Conservation (phyloP, 1,140 invertebrate species). For the Camponotus vicinus region DNA sequence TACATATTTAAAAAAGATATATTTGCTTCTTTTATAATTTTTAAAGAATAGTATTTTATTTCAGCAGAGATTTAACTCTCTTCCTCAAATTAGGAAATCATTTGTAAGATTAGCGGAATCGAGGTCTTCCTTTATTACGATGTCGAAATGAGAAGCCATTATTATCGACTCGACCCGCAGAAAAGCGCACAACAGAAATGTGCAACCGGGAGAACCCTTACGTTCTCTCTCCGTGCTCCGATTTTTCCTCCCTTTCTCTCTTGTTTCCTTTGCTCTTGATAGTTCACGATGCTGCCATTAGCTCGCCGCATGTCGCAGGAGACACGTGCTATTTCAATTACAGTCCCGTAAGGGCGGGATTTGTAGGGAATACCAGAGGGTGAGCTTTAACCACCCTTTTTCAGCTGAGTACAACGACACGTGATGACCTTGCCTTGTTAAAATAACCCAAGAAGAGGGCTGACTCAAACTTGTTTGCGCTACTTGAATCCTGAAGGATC, state of each 20-base stretch:
- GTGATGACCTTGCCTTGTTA: slow-evolving; percentile 37
- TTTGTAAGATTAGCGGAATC: background rate
- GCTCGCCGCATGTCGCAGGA: slow-evolving; percentile 67
- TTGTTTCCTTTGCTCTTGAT: slow-evolving; percentile 65
- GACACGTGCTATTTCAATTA: slow-evolving; percentile 79
- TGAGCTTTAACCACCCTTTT: slow-evolving; percentile 52
- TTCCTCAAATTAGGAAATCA: background rate
- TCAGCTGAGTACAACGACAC: slow-evolving; percentile 43
- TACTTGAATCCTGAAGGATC: slow-evolving; percentile 17
- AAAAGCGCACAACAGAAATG: slow-evolving; percentile 51
- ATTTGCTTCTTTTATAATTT: background rate
- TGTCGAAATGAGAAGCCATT: slow-evolving; percentile 48
- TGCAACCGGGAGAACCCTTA: slow-evolving; percentile 21
- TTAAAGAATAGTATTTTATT: background rate
- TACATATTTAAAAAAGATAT: background rate
- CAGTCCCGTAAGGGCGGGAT: slow-evolving; percentile 65
- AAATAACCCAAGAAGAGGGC: slow-evolving; percentile 41
- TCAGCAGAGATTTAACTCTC: background rate
- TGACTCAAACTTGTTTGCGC: slow-evolving; percentile 28
- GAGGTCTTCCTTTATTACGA: background rate
- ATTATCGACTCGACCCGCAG: slow-evolving; percentile 72
- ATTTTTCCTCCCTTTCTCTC: slow-evolving; percentile 30
- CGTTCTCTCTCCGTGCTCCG: background rate
- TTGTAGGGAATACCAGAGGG: slow-evolving; percentile 48
- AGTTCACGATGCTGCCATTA: slow-evolving; percentile 74